Percentiles rank a stretch among this genome's conserved stretches.
Conservation (phyloP, 2,113 vertebrate species). For the Ahaetulla prasina region DNA sequence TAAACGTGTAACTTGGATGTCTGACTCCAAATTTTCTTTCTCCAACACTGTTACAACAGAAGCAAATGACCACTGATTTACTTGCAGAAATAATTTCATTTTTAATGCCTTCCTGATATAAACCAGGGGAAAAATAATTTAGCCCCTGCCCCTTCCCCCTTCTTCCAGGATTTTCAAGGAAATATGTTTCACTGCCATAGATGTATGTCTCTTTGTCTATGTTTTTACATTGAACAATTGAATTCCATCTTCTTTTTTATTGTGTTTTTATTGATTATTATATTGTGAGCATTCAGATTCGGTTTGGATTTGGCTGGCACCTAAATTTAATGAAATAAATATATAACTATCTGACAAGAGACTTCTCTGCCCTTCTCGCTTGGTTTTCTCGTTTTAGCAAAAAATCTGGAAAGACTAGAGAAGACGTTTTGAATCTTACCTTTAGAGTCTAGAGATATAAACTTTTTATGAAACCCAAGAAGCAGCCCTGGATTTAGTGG, state of each 20-base stretch:
- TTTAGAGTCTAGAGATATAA: not conserved
- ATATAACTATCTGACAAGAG: not conserved
- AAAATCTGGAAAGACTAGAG: not conserved
- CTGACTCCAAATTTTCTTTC: not conserved
- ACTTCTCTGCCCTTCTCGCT: not conserved
- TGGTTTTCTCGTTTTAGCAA: not conserved
- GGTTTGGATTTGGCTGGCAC: not conserved
- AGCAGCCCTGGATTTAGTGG: not conserved
- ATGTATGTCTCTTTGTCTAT: not conserved
- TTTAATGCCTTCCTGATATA: not conserved
- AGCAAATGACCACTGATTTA: not conserved
- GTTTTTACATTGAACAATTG: not conserved
- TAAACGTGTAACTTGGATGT: not conserved
- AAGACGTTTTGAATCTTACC: not conserved
- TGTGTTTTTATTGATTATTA: not conserved
- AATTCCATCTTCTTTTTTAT: not conserved
- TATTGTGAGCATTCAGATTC: not conserved
- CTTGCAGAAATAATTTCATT: not conserved
- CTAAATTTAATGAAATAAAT: not conserved
- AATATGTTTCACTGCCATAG: not conserved
- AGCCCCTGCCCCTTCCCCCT: not conserved
- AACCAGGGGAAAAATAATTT: not conserved
- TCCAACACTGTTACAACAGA: not conserved
- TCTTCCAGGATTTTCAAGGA: not conserved
- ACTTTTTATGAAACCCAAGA: not conserved